Evolutionary conservation across 2,113 vertebrate species (phyloP), one percentile per base, ranked within the genome.

Genomic region (Ptilorrhoa leucosticta): DNA sequence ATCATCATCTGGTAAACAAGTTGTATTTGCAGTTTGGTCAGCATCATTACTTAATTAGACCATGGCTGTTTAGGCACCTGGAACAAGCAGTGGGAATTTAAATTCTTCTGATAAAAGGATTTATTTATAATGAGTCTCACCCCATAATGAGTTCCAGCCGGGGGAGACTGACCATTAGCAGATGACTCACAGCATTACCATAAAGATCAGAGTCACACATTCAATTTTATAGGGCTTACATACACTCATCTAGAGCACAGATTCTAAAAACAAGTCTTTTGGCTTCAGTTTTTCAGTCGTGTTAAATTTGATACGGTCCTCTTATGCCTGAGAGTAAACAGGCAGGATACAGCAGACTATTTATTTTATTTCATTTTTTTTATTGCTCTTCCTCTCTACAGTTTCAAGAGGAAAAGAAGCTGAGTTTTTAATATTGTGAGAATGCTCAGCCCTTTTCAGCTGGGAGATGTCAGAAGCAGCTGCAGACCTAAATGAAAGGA

Each of bases 71-170:
- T 71, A 96, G 96, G 89, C 78, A 96, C 92, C 94, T 98, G 65
- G 81, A 97, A 86, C 50, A 94, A 95, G 82, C 80, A 91, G 76
- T 87, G 73, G 48, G 80, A 91, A 95, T 96, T 95, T 93, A 78
- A 96, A 89, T 94, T 94, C 91, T 95, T 94, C 93, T 96, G 73
- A 96, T 97, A 91, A 96, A 97, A 96, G 70, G 50, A 94, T 97
- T 96, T 96, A 90, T 97, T 97, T 97, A 71, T 97, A 97, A 97
- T 95, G 93, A 97, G 58, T 58, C 57, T 93, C 5, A 4, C 76
- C 64, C 61, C 31, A 57, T 96, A 96, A 96, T 91, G 87, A 95
- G 64, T 60, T 96, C 89, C 70, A 90, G 51, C 69, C 28, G 0
- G 66, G n/a, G 86, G 86, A 95, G 50, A 53, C 53, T 97, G 94